phyloP scores from a whole-genome alignment of 1,140 invertebrate species.

The Pseudomyrmex flavicornis region DNA sequence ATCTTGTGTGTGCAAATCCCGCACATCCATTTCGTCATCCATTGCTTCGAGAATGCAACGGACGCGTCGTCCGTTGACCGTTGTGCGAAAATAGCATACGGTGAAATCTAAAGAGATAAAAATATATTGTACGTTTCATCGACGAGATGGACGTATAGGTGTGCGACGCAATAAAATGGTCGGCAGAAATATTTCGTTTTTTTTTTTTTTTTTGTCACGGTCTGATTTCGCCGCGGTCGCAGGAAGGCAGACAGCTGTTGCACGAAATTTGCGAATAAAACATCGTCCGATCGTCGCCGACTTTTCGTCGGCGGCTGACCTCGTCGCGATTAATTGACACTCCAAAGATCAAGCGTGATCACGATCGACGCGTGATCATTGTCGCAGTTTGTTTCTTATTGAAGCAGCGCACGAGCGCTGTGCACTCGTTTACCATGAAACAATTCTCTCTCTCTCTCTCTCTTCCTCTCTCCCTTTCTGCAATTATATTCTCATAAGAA shows the following conservation, averaged over 20 bases:
- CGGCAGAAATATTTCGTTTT: not conserved
- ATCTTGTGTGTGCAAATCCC: too few species aligned
- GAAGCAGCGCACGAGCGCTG: not conserved
- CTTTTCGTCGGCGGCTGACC: not conserved
- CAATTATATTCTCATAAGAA: not conserved
- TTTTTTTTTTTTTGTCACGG: not conserved
- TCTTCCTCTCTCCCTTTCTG: not conserved
- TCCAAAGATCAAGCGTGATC: not conserved
- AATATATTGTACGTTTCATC: not conserved
- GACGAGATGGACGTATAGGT: not conserved
- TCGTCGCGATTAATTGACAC: slow-evolving; percentile 52
- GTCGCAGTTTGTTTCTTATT: slow-evolving; percentile 30
- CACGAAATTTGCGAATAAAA: not conserved
- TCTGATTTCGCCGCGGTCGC: not conserved
- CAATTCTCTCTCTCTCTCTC: slow-evolving; percentile 6
- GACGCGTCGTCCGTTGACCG: not conserved
- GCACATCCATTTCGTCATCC: not conserved
- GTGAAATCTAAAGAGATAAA: slow-evolving; percentile 2
- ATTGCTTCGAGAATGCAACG: not conserved
- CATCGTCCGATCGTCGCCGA: not conserved
- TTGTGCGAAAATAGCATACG: not conserved
- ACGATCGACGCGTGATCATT: not conserved
- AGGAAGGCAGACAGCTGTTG: not conserved
- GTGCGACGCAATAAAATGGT: not conserved
- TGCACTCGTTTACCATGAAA: not conserved